Conservation (phyloP, 2,113 vertebrate genomes). For the Rhinolophus sinicus region DNA sequence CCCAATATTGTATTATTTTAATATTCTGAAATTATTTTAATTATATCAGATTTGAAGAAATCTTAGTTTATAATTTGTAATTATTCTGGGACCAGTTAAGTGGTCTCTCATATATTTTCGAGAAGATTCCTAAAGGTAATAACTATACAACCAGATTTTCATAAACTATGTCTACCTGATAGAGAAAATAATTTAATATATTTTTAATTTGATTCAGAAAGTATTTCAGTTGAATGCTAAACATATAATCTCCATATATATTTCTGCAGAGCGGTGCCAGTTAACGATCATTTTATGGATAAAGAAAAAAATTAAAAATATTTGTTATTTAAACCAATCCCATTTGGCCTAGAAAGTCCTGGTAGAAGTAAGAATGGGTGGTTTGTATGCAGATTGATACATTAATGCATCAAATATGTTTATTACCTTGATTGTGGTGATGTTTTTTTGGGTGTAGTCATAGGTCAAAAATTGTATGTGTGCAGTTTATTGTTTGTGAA, state of each 20-base stretch:
- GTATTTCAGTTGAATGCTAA: background rate
- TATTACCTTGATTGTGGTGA: background rate
- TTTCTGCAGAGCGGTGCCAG: background rate
- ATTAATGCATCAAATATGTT: background rate
- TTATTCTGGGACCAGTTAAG: background rate
- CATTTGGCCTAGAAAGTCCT: background rate
- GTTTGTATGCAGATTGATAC: background rate
- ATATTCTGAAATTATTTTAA: conserved; percentile 50
- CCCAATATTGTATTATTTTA: conserved; percentile 15
- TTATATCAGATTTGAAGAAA: conserved; percentile 36
- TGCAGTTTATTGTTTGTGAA: background rate
- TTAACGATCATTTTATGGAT: background rate
- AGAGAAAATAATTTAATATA: conserved; percentile 32
- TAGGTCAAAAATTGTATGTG: background rate
- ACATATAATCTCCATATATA: background rate
- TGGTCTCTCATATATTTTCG: background rate
- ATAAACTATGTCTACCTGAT: background rate
- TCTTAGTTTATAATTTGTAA: conserved; percentile 26
- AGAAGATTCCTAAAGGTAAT: conserved; percentile 19
- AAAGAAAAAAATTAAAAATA: background rate
- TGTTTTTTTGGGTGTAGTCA: background rate
- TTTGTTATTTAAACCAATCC: background rate
- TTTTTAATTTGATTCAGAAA: conserved; percentile 32
- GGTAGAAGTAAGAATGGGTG: background rate
- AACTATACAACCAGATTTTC: conserved; percentile 44